phyloP scores from a whole-genome alignment of 2,797 vertebrate genomes.

The Tauraco hartlaubi region DNA sequence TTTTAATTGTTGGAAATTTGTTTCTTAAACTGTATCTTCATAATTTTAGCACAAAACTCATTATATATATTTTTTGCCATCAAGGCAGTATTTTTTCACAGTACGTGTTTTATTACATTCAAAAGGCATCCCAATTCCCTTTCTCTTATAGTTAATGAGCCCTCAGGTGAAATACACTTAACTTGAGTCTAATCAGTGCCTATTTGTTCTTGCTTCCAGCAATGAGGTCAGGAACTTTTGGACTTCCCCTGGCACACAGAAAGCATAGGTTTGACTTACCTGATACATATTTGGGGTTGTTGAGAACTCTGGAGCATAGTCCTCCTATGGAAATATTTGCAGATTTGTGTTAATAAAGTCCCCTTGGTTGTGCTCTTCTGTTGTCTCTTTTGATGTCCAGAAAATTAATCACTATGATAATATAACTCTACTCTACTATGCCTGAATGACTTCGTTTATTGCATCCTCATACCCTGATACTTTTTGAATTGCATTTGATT shows the following conservation, averaged over 20 bases:
- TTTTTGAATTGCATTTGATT: neutral
- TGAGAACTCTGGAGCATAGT: slow-evolving; percentile 57
- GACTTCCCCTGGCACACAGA: slow-evolving; percentile 53
- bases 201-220: slow-evolving; percentile 71
- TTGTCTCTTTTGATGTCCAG: slow-evolving; percentile 63
- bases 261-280: slow-evolving; percentile 43
- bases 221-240: slow-evolving; percentile 70
- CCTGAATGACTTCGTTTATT: slow-evolving; percentile 38
- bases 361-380: slow-evolving; percentile 5
- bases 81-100: slow-evolving; percentile 67
- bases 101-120: slow-evolving; percentile 61
- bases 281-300: slow-evolving; percentile 48
- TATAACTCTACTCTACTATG: neutral
- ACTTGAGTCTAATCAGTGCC: slow-evolving; percentile 68
- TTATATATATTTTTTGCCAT: slow-evolving; percentile 66
- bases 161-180: slow-evolving; percentile 68
- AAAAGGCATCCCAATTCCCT: slow-evolving; percentile 61
- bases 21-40: slow-evolving; percentile 37
- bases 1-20: slow-evolving; percentile 45
- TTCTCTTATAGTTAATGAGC: slow-evolving; percentile 71
- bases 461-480: neutral
- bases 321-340: slow-evolving; percentile 54
- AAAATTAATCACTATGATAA: slow-evolving; percentile 51
- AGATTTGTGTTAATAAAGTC: slow-evolving; percentile 60
- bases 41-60: slow-evolving; percentile 56